Conservation (phyloP, 2,888 invertebrate genomes). For the Podabrus alpinus region DNA sequence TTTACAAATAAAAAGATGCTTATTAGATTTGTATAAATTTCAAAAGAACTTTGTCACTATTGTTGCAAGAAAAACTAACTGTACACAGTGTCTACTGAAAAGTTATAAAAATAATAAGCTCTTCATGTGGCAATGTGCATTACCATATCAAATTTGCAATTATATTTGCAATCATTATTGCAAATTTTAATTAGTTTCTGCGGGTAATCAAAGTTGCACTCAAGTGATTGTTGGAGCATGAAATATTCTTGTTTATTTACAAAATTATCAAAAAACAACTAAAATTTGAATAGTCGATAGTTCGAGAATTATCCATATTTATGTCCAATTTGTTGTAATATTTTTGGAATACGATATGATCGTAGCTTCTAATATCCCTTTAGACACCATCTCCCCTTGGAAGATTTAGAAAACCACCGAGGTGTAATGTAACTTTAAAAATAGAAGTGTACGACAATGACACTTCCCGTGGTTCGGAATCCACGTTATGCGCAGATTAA, state of each 20-base stretch:
- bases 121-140: background rate
- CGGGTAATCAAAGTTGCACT: background rate
- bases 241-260: background rate
- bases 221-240: background rate
- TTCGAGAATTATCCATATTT: too few species aligned
- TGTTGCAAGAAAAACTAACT: background rate
- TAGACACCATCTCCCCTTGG: too few species aligned
- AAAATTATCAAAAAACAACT: background rate
- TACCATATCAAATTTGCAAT: background rate
- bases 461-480: too few species aligned
- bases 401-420: too few species aligned
- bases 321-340: too few species aligned
- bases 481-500: too few species aligned
- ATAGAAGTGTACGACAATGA: too few species aligned
- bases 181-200: background rate
- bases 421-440: too few species aligned
- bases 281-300: background rate
- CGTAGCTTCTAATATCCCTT: too few species aligned
- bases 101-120: background rate
- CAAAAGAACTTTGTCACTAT: background rate
- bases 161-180: background rate
- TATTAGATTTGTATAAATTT: background rate
- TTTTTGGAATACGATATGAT: too few species aligned
- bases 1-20: background rate
- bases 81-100: background rate